A percentile compares a stretch with the other conserved stretches of the same genome.
phyloP scores from a whole-genome alignment of 2,113 vertebrate genomes.

The Paramormyrops kingsleyae region DNA sequence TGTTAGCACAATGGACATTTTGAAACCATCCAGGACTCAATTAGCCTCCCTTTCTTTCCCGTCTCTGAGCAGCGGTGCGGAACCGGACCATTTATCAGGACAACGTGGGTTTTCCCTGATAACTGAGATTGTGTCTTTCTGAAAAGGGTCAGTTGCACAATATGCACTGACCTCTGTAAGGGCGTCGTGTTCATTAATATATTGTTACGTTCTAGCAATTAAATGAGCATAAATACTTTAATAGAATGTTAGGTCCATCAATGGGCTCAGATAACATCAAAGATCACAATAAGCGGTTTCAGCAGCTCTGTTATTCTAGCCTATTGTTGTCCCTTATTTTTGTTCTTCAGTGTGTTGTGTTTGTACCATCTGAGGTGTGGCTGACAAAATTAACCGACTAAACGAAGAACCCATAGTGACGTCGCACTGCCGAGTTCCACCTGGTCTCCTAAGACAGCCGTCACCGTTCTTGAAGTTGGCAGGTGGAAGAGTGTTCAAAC shows the following conservation, averaged over 20 bases:
- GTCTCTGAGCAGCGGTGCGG: background rate
- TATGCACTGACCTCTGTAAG: background rate
- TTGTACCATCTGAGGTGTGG: background rate
- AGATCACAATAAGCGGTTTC: background rate
- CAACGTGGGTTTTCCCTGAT: background rate
- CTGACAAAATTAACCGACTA: background rate
- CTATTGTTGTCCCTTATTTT: background rate
- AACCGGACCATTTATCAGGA: background rate
- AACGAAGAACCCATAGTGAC: background rate
- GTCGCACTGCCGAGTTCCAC: background rate
- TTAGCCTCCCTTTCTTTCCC: background rate
- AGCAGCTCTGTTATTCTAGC: background rate
- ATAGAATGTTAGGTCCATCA: background rate
- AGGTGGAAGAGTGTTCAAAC: slow-evolving; percentile 30
- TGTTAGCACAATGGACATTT: background rate
- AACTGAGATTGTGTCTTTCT: background rate
- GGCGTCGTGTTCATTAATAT: background rate
- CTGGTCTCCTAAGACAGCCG: background rate
- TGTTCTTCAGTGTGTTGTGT: background rate
- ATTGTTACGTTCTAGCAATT: background rate
- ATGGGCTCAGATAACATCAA: background rate
- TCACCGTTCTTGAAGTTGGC: slow-evolving; percentile 15
- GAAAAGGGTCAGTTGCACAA: background rate
- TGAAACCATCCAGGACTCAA: background rate
- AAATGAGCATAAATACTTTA: background rate